Base-by-base conservation (phyloP, 2,888 invertebrate species). In the Andrena minutula region DNA sequence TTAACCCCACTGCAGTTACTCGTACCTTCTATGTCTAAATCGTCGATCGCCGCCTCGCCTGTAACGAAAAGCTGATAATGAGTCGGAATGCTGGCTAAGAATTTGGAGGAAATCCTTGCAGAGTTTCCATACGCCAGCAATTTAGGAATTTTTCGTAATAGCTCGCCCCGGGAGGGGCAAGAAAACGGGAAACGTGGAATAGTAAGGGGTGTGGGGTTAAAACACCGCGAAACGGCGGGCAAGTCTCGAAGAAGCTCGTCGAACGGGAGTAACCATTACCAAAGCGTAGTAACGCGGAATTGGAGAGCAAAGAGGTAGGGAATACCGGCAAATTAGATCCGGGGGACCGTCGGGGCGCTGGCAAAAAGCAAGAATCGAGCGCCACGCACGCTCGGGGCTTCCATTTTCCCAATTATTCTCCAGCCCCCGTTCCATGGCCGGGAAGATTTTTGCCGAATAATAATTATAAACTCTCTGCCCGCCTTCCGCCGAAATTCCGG, bases 361-460 rank as follows among this genome's bases (percentile, higher is more conserved):
- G 68, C 61, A 41, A 60, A 26, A 51, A 58, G 35, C 68, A 6
- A 56, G 56, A 61, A 26, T 35, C 35, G 41, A 58, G 16, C 20
- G 49, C 26, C 23, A 70, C 35, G 51, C 68, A 47, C 61, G n/a
- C n/a, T 30, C 1, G 32, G 12, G 23, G 49, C 28, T 51, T 71
- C 71, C 63, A 58, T 53, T 82, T 47, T 76, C 65, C 53, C 47
- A 68, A 82, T 82, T 78, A 78, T 68, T 28, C 56, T 12, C 49
- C 16, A 26, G 1, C 10, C 47, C 20, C 20, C 53, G 47, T 64
- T 51, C 28, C 75, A 5, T 4, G 56, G 2, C 1, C 26, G 12
- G 30, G 41, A 76, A 72, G 70, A 78, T 80, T 85, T 86, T 78
- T 74, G 16, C 30, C 28, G 12, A 2, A 64, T 53, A 83, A 79